Percentiles rank a stretch among this genome's conserved stretches.
phyloP scores from a whole-genome alignment of 2,113 vertebrate species.

The Corythoichthys haematopterus region DNA sequence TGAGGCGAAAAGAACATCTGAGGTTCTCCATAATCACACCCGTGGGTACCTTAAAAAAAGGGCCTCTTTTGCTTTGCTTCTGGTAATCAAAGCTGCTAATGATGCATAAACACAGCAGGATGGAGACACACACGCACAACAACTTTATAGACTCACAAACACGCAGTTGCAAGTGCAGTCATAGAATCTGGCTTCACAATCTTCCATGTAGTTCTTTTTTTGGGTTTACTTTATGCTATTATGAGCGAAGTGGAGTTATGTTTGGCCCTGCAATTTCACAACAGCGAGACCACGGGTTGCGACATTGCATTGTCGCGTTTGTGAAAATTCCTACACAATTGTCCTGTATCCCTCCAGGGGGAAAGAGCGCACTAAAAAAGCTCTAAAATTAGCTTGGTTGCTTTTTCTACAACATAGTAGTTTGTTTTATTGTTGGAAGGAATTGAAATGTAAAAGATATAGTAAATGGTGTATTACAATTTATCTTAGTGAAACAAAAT shows the following conservation, averaged over 20 bases:
- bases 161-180: background rate
- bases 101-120: conserved; percentile 24
- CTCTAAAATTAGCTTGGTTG: background rate
- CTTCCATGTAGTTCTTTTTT: conserved; percentile 18
- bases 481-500: too few relatives aligned
- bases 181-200: background rate
- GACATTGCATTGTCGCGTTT: background rate
- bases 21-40: conserved; percentile 23
- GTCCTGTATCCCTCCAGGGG: background rate
- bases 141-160: background rate
- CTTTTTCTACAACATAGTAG: background rate
- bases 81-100: conserved; percentile 17
- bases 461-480: background rate
- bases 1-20: conserved; percentile 29
- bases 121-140: conserved; percentile 2
- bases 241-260: background rate
- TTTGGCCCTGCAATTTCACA: background rate
- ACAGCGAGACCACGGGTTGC: background rate
- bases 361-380: conserved; percentile 5
- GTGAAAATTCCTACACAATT: background rate
- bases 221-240: conserved; percentile 19
- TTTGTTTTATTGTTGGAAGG: background rate
- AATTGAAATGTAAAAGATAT: background rate
- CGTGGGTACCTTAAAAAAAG: background rate
- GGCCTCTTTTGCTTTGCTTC: background rate